Conservation (phyloP, 2,113 vertebrate species). For the Bostrychus sinensis region DNA sequence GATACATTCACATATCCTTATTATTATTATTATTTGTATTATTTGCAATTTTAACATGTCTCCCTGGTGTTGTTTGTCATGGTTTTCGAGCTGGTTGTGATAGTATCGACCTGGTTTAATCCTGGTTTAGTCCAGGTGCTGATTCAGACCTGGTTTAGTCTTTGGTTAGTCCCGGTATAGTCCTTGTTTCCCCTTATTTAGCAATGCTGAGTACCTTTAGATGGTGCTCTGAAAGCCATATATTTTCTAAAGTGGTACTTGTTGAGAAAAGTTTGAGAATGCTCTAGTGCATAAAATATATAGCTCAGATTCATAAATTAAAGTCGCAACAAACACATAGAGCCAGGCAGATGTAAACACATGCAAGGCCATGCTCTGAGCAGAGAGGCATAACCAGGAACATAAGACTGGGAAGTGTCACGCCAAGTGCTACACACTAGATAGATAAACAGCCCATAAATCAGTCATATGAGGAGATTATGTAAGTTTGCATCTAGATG, state of each 20-base stretch:
- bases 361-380: constrained; percentile 9
- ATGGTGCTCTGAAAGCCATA: not conserved
- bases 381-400: not conserved
- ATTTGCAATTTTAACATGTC: too few species aligned
- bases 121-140: too few species aligned
- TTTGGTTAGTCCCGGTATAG: too few species aligned
- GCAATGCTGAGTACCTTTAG: too few species aligned
- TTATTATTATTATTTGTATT: too few species aligned
- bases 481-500: not conserved
- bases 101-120: too few species aligned
- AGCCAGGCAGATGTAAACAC: constrained; percentile 6
- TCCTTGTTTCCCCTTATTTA: too few species aligned
- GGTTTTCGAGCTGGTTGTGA: too few species aligned
- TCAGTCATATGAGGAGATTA: not conserved
- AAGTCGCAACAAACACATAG: not conserved
- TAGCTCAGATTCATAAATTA: constrained; percentile 5
- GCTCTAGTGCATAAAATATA: not conserved
- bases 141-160: too few species aligned
- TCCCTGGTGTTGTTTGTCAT: too few species aligned
- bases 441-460: not conserved
- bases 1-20: too few species aligned
- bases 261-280: not conserved
- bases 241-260: not conserved
- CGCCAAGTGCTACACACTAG: not conserved
- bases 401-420: not conserved